phyloP scores from a whole-genome alignment of 2,888 invertebrate genomes.

The Chrysotoxum bicinctum region DNA sequence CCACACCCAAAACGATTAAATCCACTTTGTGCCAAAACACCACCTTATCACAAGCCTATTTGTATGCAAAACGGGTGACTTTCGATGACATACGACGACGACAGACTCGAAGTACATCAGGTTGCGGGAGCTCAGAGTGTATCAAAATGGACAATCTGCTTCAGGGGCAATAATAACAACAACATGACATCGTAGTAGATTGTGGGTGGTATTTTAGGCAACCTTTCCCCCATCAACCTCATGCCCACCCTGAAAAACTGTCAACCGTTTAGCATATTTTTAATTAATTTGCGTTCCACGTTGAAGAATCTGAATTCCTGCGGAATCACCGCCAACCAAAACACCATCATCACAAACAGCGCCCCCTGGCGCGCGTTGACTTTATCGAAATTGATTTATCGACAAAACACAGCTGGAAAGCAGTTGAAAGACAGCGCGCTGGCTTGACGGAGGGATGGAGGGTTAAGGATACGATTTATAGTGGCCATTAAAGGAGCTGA shows the following conservation, averaged over 20 bases:
- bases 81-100: conserved; percentile 63
- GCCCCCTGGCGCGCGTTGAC: conserved; percentile 36
- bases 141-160: conserved; percentile 55
- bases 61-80: conserved; percentile 63
- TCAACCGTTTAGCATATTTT: conserved; percentile 72
- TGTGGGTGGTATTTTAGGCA: conserved; percentile 9
- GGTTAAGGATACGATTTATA: conserved; percentile 75
- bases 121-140: background rate
- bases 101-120: background rate
- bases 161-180: conserved; percentile 54
- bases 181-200: conserved; percentile 33
- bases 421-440: background rate
- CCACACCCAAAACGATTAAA: conserved; percentile 48
- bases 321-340: conserved; percentile 34
- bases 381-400: conserved; percentile 72
- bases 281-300: conserved; percentile 68
- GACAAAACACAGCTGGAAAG: conserved; percentile 65
- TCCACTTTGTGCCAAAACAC: conserved; percentile 47
- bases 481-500: conserved; percentile 79
- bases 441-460: background rate
- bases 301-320: conserved; percentile 51
- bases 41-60: conserved; percentile 55
- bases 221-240: background rate
- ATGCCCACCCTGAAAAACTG: conserved; percentile 26
- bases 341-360: conserved; percentile 37